Percentiles rank a stretch among this genome's conserved stretches.
Evolutionary conservation across 2,797 vertebrate genomes (phyloP).

Genomic region (Adelosebastes latens): DNA sequence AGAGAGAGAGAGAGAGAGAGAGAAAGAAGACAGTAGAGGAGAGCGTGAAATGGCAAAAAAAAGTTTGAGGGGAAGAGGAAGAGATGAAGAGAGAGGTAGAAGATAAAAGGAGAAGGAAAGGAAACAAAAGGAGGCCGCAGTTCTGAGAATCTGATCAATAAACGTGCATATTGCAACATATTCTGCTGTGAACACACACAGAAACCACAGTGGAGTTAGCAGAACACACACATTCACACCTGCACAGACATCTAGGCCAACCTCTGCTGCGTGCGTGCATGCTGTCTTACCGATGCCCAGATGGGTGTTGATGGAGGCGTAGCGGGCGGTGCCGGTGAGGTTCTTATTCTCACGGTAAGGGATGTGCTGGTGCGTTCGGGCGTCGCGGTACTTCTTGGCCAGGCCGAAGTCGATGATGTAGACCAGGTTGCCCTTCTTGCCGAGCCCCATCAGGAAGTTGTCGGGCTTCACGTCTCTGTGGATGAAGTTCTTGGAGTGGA

Average conservation of each 20-base stretch:
- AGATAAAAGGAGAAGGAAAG: background rate
- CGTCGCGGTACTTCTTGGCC: slow-evolving; percentile 97
- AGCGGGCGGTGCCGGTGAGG: slow-evolving; percentile 96
- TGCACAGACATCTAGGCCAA: background rate
- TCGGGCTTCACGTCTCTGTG: slow-evolving; percentile 97
- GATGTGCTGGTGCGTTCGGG: slow-evolving; percentile 98
- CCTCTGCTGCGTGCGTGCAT: background rate
- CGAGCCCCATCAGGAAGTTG: slow-evolving; percentile 98
- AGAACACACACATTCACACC: slow-evolving; percentile 14
- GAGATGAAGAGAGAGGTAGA: background rate
- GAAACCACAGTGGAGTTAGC: background rate
- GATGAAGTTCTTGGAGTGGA: slow-evolving; percentile 99
- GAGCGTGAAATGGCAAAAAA: background rate
- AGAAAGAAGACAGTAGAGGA: background rate
- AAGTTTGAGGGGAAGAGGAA: background rate
- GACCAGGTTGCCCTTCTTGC: slow-evolving; percentile 97
- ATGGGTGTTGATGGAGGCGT: slow-evolving; percentile 98
- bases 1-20: too few species aligned
- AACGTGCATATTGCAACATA: slow-evolving; percentile 7
- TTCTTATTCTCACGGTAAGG: slow-evolving; percentile 98
- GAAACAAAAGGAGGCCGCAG: background rate
- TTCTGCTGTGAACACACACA: background rate
- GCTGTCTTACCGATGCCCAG: slow-evolving; percentile 91
- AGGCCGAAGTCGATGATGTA: slow-evolving; percentile 98
- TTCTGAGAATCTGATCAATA: background rate